Evolutionary conservation across 2,113 vertebrate genomes (phyloP), one percentile per base, ranked within the genome.

Genomic region (Empidonax alnorum): DNA sequence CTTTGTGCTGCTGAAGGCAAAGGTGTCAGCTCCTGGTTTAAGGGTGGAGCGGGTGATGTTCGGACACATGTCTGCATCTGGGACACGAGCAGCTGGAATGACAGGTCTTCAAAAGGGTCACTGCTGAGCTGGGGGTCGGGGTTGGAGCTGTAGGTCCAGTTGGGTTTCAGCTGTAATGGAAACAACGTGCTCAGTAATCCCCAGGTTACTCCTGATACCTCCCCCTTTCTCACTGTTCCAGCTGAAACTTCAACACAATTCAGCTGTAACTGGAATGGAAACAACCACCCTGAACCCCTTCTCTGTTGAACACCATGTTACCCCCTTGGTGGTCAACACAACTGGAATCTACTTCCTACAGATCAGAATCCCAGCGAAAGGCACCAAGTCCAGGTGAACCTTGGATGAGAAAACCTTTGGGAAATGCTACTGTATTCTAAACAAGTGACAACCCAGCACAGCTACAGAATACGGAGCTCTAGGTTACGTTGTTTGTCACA

Each of bases 91-190:
- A 98, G 97, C 97, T 98, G 97, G 77, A 98, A 97, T 61, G 98
- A 94, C 85, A 99, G 96, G 41, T 98, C 97, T 96, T 98, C 97
- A 76, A 99, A 98, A 94, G 98, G 98, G 97, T 98, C 97, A 49
- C 91, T 98, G 96, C 98, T 98, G 94, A 98, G 97, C 90, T 98
- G 98, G 96, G 98, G 98, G 97, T 98, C 98, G 94, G 93, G 97
- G 94, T 96, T 98, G 95, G 98, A 72, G 94, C 97, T 92, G 3
- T 98, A 95, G 7, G 97, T 87, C 94, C 98, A 98, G 28, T 98
- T 98, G 41, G 91, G 94, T 98, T 97, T 97, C 96, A 96, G 52
- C 97, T 97, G 97, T 56, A 94, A 97, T 96, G 85, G 89, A 94
- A 96, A 97, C 62, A 97, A 74, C 52, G 8, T 46, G 84, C 37